A percentile compares a stretch with the other conserved stretches of the same genome.
Conservation (phyloP, 2,888 invertebrate species). For the Erannis defoliaria region DNA sequence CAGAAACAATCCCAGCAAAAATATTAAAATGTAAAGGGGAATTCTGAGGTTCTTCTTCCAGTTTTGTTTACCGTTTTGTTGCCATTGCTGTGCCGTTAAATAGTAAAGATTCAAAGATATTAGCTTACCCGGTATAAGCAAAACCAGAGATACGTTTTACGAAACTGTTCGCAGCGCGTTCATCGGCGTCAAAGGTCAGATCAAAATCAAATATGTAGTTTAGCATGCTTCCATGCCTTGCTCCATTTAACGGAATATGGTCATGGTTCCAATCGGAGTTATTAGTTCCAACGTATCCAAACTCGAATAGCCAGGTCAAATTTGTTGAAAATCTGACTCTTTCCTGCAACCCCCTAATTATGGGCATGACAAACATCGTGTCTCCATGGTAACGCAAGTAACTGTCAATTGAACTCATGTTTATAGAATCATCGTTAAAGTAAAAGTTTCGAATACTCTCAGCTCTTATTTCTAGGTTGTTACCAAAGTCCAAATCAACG, state of each 20-base stretch:
- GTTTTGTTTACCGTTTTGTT: too few relatives aligned
- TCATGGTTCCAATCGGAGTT: slow-evolving; percentile 2
- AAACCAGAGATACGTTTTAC: not conserved
- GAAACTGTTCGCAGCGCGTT: not conserved
- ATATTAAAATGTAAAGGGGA: too few relatives aligned
- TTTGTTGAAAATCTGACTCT: not conserved
- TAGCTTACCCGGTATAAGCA: slow-evolving; percentile 9
- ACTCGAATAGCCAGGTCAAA: not conserved
- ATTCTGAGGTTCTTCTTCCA: too few relatives aligned
- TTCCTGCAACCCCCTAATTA: not conserved
- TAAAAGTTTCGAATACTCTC: slow-evolving; percentile 5
- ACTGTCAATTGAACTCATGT: not conserved
- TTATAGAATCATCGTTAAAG: not conserved
- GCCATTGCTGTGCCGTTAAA: too few relatives aligned
- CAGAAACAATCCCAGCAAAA: too few relatives aligned
- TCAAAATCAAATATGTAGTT: slow-evolving; percentile 21
- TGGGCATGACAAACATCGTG: slow-evolving; percentile 1
- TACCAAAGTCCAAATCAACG: slow-evolving; percentile 9
- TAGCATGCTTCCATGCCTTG: slow-evolving; percentile 28
- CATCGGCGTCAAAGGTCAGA: not conserved
- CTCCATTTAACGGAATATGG: slow-evolving; percentile 13
- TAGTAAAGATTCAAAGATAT: not conserved
- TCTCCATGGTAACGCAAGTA: slow-evolving; percentile 7
- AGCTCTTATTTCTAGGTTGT: not conserved
- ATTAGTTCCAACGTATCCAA: slow-evolving; percentile 8